A percentile compares a stretch with the other conserved stretches of the same genome.
These are phyloP conservation scores for Perccottus glenii DNA, from an alignment of 2,113 vertebrate genomes.

Conservation along the genomic window DNA sequence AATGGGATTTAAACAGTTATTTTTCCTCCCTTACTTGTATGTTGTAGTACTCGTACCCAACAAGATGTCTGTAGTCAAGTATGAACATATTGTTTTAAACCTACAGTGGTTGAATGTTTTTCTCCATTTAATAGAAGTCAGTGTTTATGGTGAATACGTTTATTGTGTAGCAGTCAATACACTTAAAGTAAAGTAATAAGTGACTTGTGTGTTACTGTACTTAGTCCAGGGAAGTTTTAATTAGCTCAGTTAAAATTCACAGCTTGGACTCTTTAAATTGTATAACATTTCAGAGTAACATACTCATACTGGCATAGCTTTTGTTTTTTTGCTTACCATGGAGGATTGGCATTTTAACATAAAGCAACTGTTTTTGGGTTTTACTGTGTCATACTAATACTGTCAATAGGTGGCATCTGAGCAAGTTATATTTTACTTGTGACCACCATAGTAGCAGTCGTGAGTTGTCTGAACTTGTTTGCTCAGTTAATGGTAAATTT, in stretches of 20 bases:
- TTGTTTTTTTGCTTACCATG: slow-evolving; percentile 23
- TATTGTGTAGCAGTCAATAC: slow-evolving; percentile 74
- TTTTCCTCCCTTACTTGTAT: slow-evolving; percentile 81
- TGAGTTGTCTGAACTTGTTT: slow-evolving; percentile 71
- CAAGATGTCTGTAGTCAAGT: slow-evolving; percentile 73
- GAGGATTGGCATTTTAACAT: slow-evolving; percentile 37
- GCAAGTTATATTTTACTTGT: slow-evolving; percentile 78
- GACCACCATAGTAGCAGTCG: slow-evolving; percentile 63
- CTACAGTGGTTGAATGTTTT: slow-evolving; percentile 58
- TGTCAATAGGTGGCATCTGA: slow-evolving; percentile 41
- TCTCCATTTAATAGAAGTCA: slow-evolving; percentile 58
- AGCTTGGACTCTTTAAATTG: slow-evolving; percentile 24
- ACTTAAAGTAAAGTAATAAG: too few species aligned
- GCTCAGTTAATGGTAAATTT: slow-evolving; percentile 54
- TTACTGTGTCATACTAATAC: slow-evolving; percentile 36
- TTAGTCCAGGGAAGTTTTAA: slow-evolving; percentile 58
- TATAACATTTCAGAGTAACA: slow-evolving; percentile 12
- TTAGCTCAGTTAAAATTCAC: slow-evolving; percentile 39
- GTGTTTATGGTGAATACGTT: slow-evolving; percentile 62
- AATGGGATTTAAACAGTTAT: slow-evolving; percentile 81
- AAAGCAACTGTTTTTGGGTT: slow-evolving; percentile 44
- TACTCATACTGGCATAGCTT: slow-evolving; percentile 11
- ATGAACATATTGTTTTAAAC: slow-evolving; percentile 61
- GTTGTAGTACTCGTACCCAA: slow-evolving; percentile 78
- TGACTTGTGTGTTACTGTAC: slow-evolving; percentile 72